phyloP scores from a whole-genome alignment of 2,113 vertebrate species.

The Aplodontia rufa region DNA sequence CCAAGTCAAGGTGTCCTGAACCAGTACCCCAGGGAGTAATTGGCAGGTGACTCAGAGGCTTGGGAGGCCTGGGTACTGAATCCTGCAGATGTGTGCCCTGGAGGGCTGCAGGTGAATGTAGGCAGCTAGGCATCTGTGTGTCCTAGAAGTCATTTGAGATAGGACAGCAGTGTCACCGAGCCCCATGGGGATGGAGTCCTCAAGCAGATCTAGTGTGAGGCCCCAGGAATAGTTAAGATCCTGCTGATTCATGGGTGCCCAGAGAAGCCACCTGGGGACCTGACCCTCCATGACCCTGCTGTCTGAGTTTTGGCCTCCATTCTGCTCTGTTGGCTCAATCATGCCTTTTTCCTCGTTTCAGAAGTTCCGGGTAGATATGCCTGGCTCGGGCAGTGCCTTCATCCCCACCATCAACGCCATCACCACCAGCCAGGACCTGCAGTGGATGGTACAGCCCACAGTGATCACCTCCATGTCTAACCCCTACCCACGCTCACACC shows the following conservation, averaged over 20 bases:
- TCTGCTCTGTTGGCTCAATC: not conserved
- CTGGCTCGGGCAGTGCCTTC: constrained; percentile 98
- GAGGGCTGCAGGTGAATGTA: constrained; percentile 1
- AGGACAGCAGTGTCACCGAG: not conserved
- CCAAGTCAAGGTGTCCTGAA: not conserved
- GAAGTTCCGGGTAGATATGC: constrained; percentile 99
- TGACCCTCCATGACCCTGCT: not conserved
- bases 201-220: not conserved
- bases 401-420: constrained; percentile 99
- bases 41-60: constrained; percentile 34
- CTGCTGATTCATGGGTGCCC: not conserved
- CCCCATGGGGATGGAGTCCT: not conserved
- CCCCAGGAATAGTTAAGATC: not conserved
- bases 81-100: not conserved
- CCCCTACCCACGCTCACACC: constrained; percentile 94
- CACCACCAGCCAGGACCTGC: constrained; percentile 99
- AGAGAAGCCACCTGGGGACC: not conserved
- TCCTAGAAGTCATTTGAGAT: not conserved
- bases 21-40: not conserved
- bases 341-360: constrained; percentile 74
- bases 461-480: constrained; percentile 99
- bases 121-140: not conserved
- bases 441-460: constrained; percentile 99
- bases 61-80: not conserved
- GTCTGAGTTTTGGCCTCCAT: not conserved